These are phyloP conservation scores for Diplolepis rosae DNA, from an alignment of 2,888 invertebrate genomes.

Conservation along the genomic window DNA sequence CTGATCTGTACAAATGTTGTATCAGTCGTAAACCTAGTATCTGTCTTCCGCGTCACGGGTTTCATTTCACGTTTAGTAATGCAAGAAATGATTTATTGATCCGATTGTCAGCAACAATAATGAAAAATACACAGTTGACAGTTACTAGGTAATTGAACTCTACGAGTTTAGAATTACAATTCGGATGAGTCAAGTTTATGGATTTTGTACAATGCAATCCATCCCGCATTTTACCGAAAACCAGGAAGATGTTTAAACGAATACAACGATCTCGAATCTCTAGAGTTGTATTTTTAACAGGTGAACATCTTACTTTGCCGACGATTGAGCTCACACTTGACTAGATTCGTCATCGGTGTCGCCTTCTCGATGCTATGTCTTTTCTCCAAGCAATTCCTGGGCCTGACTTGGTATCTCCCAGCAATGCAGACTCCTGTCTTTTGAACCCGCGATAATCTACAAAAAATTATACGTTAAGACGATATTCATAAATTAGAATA, in stretches of 20 bases:
- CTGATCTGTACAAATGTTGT: constrained; percentile 28
- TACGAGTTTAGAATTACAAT: constrained; percentile 27
- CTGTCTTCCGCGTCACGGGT: not conserved
- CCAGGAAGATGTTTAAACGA: no score
- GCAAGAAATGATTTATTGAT: not conserved
- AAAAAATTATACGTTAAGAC: no score
- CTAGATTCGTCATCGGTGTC: constrained; percentile 50
- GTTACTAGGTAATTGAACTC: constrained; percentile 12
- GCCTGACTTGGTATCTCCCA: constrained; percentile 78
- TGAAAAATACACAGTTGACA: not conserved
- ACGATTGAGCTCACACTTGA: constrained; percentile 43
- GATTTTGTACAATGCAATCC: constrained; percentile 30
- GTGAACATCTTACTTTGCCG: constrained; percentile 25
- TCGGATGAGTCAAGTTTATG: constrained; percentile 31
- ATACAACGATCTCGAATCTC: no score
- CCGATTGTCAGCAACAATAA: not conserved
- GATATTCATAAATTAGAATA: no score
- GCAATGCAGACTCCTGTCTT: constrained; percentile 80
- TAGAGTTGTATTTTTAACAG: not conserved
- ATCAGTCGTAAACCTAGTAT: constrained; percentile 23
- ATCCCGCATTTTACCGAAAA: not conserved
- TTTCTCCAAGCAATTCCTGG: constrained; percentile 56
- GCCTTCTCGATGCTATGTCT: constrained; percentile 49
- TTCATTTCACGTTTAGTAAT: not conserved
- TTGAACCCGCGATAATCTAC: constrained; percentile 82